Base-by-base conservation (phyloP, 1,140 invertebrate species). In the Subanguina moxae region DNA sequence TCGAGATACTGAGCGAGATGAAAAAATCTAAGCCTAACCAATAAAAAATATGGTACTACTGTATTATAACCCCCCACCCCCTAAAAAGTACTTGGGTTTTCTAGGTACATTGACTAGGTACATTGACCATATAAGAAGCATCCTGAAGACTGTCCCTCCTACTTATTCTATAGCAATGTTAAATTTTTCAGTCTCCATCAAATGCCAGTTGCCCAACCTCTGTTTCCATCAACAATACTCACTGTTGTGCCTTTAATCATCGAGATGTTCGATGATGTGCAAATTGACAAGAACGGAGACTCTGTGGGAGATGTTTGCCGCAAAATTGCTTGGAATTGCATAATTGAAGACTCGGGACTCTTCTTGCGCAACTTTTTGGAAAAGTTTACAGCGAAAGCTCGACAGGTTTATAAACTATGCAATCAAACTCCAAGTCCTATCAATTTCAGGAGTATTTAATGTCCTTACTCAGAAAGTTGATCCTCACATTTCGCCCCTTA, bases 321-420 rank as follows among this genome's bases (percentile, higher is more conserved):
- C 82, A 84, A 71, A 85, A 86, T 94, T 0, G 94, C 97, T 64
- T 97, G 94, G 94, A 90, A 89, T 71, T 97, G 94, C 84, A 84
- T 99, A 42, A 93, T 97, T 0, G 96, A 99, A 86, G 96, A 99
- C 79, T 92, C 93, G 13, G 90, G 93, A 0, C 84, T 99, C 0
- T 99, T 98, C 83, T 85, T 97, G 27, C 88, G 95, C 32, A 94
- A 97, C 80, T 91, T 98, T 64, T 85, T 99, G 43, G 96, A 99
- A 84, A 89, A 94, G 63, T 83, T 99, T 0, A 99, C 96, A 0
- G 87, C 84, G 67, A 83, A 92, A 32, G 93, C 97, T 74, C 90
- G 91, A 77, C 93, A 95, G 73, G 80, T 85, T 21, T 52, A 8
- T 15, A 52, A 21, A 15, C 48, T 15, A 52, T 25, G 3, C 23